Base-by-base conservation (phyloP, 1,140 invertebrate genomes). In the Anoplophora glabripennis region DNA sequence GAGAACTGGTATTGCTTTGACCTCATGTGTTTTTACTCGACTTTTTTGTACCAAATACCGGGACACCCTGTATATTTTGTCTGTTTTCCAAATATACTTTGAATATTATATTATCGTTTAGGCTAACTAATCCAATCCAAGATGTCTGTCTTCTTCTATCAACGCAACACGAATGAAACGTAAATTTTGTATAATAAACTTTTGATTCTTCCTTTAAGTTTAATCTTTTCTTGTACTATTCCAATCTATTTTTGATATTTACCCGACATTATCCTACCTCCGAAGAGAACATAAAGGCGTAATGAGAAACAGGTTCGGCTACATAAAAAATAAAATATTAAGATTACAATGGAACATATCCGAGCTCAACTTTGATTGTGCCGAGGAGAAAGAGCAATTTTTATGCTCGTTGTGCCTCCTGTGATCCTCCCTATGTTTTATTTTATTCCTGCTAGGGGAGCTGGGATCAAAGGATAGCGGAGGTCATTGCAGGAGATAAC, bases 301-400 rank as follows among this genome's bases (percentile, higher is more conserved):
- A 15, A 12, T 14, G 15, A 7, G 44, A 35, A 46, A 57, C 41
- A 57, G 51, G 21, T 5, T 3, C 21, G 2, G 21, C 5, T 28
- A 28, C 21, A 28, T 28, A 59, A 63, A 63, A 63, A 45, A 65
- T 65, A 59, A 65, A 65, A 65, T 65, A 65, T 65, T 65, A 65
- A 65, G 63, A 65, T 65, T 65, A 65, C 55, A 58, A 51, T 46
- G 59, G 63, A 59, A 57, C 52, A 65, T 52, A 65, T 62, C 56
- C 41, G 59, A 58, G 63, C 59, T 62, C 63, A 62, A 65, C 53
- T 62, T 65, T 62, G 63, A 65, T 65, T 65, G 63, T 51, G 63
- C 57, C 12, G 59, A 58, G 63, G 56, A 62, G 62, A 65, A 65
- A 62, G 57, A 59, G 63, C 63, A 61, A 65, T 65, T 65, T 65